Percentiles rank a stretch among this genome's conserved stretches.
Conservation (phyloP, 2,113 vertebrate species). For the Brachyhypopomus gauderio region DNA sequence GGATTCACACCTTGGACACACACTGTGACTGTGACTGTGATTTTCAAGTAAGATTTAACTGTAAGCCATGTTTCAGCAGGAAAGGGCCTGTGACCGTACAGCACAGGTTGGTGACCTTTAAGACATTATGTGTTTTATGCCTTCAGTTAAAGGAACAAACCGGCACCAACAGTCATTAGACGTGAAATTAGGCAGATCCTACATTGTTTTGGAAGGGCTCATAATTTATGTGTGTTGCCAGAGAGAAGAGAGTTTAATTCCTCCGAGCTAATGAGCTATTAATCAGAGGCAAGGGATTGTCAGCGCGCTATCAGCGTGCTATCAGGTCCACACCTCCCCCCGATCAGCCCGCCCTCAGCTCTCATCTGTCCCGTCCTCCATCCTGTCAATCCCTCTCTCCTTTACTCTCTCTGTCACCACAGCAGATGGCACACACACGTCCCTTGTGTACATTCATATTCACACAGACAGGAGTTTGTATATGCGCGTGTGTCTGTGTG, state of each 20-base stretch:
- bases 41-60: too few relatives aligned
- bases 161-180: slow-evolving; percentile 44
- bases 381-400: slow-evolving; percentile 10
- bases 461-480: not conserved
- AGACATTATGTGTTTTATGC: slow-evolving; percentile 41
- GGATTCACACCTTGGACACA: too few relatives aligned
- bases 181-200: slow-evolving; percentile 52
- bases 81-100: not conserved
- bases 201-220: slow-evolving; percentile 52
- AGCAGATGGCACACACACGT: slow-evolving; percentile 5
- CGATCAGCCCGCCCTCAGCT: slow-evolving; percentile 36
- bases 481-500: not conserved
- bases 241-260: slow-evolving; percentile 59
- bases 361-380: not conserved
- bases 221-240: slow-evolving; percentile 58
- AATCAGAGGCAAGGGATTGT: slow-evolving; percentile 58
- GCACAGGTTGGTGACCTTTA: not conserved
- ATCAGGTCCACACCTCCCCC: slow-evolving; percentile 44
- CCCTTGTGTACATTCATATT: not conserved
- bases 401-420: slow-evolving; percentile 1
- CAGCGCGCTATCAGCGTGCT: slow-evolving; percentile 44
- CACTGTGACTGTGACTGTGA: too few relatives aligned
- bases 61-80: not conserved
- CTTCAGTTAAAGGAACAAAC: slow-evolving; percentile 49
- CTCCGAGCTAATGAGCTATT: slow-evolving; percentile 57